Evolutionary conservation across 2,113 vertebrate species (phyloP).

Genomic region (human): GRCh38 chr18:77865501-77866000

Average conservation of each 20-base stretch:
- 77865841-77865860: fast-evolving
- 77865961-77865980: background rate
- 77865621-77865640: background rate
- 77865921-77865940: background rate
- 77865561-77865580: background rate
- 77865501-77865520: fast-evolving
- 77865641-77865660: too few species aligned
- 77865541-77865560: background rate
- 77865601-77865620: background rate
- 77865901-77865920: too few species aligned
- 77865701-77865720: background rate
- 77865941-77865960: fast-evolving
- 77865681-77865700: fast-evolving
- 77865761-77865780: background rate
- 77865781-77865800: background rate
- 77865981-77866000: background rate
- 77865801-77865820: background rate
- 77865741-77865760: too few species aligned
- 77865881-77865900: background rate
- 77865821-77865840: background rate
- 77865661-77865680: background rate
- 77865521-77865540: fast-evolving
- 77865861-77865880: background rate
- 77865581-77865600: too few species aligned
- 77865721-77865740: too few species aligned